phyloP scores from a whole-genome alignment of 23 tunicate genomes.

The Trididemnum clinides region DNA sequence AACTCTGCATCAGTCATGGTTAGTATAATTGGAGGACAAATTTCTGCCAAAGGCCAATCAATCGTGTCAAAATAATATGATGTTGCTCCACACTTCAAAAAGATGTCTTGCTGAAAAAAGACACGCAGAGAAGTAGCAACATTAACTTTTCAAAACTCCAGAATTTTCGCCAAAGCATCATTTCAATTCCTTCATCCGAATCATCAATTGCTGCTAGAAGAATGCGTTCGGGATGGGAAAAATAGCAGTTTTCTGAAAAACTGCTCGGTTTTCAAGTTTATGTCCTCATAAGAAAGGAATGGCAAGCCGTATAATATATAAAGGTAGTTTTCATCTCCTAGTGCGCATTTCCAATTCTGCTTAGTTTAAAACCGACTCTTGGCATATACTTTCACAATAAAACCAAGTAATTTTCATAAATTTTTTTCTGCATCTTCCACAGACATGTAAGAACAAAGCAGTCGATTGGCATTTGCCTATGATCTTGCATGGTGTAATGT shows the following conservation, averaged over 20 bases:
- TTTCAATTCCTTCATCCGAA: not conserved
- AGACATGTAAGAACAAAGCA: conserved; percentile 1
- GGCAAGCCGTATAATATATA: not conserved
- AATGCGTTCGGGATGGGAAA: not conserved
- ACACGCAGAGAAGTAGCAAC: not conserved
- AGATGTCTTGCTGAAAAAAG: not conserved
- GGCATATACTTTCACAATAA: conserved; percentile 6
- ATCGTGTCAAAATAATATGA: not conserved
- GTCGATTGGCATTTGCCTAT: not conserved
- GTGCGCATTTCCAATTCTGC: not conserved
- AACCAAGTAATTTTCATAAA: not conserved
- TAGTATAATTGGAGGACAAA: not conserved
- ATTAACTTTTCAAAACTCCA: not conserved
- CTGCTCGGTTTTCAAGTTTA: not conserved
- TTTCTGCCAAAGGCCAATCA: not conserved
- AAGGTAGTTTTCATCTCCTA: not conserved
- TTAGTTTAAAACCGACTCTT: not conserved
- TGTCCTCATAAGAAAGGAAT: not conserved
- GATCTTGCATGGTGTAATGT: not conserved
- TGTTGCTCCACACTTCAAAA: not conserved
- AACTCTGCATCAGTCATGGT: not conserved
- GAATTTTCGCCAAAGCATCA: not conserved
- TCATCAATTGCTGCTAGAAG: not conserved
- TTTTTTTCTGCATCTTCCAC: not conserved
- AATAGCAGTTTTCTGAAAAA: conserved; percentile 4